Base-by-base conservation (phyloP, 2,113 vertebrate genomes). In the Petrocephalus zakoni region DNA sequence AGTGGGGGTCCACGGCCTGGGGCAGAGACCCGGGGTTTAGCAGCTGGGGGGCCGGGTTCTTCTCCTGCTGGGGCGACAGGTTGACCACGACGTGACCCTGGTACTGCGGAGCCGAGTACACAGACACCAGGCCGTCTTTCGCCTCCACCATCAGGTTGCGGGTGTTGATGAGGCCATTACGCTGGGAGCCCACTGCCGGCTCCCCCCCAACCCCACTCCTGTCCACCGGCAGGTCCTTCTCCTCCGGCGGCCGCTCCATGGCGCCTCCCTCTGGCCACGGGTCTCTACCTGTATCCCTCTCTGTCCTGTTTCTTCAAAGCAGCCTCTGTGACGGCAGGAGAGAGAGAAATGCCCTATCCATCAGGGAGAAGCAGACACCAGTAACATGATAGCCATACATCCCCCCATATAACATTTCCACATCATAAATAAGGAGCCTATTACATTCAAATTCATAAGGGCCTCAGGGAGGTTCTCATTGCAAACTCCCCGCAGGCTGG, bases 111-210 rank as follows among this genome's bases (percentile, higher is more conserved):
- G 96, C 94, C 0, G 97, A 96, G 91, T 97, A 98, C 88, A 97
- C 93, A 0, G 96, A 96, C 88, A 96, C 94, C 90, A 96, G 92
- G 0, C 96, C 95, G 89, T 97, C 96, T 84, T 93, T 95, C 89
- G 93, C 93, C 83, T 97, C 97, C 0, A 94, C 93, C 92, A 95
- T 93, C 25, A 97, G 92, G 90, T 95, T 95, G 91, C 93, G 95
- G 1, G 98, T 98, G 90, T 97, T 97, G 90, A 98, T 98, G 88
- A 98, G 94, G 11, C 97, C 97, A 22, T 98, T 98, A 87, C 91
- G 95, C 92, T 95, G 96, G 90, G 88, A 92, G 34, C 95, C 92
- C 0, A 25, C 58, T 72, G 58, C 58, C 4, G 42, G n/a, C 55
- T 56, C 87, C 17, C 51, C 87, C 9, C 51, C 72, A n/a, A 37